phyloP scores from a whole-genome alignment of 1,140 invertebrate genomes.

The Brachionus calyciflorus region DNA sequence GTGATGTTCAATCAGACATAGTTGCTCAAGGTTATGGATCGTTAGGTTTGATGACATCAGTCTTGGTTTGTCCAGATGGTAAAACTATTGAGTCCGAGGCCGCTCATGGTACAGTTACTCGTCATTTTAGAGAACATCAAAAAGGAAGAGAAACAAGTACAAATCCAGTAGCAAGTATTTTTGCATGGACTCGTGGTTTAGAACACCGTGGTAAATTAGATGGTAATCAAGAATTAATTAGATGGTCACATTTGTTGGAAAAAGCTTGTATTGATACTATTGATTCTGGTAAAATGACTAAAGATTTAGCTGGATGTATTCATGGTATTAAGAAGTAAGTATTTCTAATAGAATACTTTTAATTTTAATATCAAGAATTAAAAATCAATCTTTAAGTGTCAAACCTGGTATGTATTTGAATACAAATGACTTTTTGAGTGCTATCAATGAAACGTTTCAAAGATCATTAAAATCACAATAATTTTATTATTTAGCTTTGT shows the following conservation, averaged over 20 bases:
- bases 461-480: conserved; percentile 62
- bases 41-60: conserved; percentile 61
- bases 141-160: conserved; percentile 60
- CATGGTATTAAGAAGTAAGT: conserved; percentile 71
- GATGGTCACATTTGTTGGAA: conserved; percentile 62
- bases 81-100: conserved; percentile 62
- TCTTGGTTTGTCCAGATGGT: conserved; percentile 61
- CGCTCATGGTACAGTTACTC: conserved; percentile 62
- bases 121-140: conserved; percentile 55
- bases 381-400: conserved; percentile 53
- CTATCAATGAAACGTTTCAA: conserved; percentile 52
- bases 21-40: conserved; percentile 80
- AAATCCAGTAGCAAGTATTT: conserved; percentile 78
- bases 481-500: too few relatives aligned
- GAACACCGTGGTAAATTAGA: conserved; percentile 89
- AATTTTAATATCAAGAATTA: neutral
- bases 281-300: conserved; percentile 90
- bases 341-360: neutral
- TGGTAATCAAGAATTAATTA: conserved; percentile 72
- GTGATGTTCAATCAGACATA: conserved; percentile 95
- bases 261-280: conserved; percentile 88
- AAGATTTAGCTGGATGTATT: conserved; percentile 96
- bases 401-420: conserved; percentile 59
- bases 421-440: conserved; percentile 60
- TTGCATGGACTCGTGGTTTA: conserved; percentile 89